These are phyloP conservation scores for Clarias batrachus DNA, from an alignment of 2,113 vertebrate genomes.

Conservation along the genomic window DNA sequence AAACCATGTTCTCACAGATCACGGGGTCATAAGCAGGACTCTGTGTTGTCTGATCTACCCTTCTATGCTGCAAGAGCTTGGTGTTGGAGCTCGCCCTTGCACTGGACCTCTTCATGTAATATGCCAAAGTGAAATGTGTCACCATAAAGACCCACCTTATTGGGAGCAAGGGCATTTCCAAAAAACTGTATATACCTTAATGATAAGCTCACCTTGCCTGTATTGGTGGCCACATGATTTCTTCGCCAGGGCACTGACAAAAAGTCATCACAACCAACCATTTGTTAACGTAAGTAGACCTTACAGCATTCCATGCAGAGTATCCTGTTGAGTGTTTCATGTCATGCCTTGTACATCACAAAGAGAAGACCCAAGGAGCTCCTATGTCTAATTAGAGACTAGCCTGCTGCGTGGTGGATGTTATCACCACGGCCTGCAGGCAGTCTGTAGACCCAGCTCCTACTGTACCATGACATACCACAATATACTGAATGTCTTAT, in stretches of 20 bases:
- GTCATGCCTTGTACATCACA: not conserved
- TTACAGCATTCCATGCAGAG: not conserved
- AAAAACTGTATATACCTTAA: not conserved
- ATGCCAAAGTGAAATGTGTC: not conserved
- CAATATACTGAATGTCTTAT: not conserved
- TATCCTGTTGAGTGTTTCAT: conserved; percentile 4
- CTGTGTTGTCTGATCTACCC: not conserved
- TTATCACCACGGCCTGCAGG: not conserved
- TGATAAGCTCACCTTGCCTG: not conserved
- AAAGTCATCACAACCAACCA: not conserved
- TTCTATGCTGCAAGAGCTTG: not conserved
- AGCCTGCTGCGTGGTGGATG: not conserved
- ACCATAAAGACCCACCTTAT: not conserved
- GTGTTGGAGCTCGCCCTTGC: not conserved
- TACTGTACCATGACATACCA: not conserved
- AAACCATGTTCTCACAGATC: not conserved
- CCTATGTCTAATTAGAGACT: not conserved
- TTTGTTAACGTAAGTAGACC: not conserved
- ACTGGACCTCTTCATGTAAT: not conserved
- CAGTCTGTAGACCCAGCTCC: not conserved
- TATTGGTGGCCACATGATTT: not conserved
- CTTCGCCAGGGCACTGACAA: not conserved
- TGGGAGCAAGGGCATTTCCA: not conserved
- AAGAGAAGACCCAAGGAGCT: not conserved
- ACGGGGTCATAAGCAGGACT: not conserved